Evolutionary conservation across 2,113 vertebrate species (phyloP).

Genomic region (Merops nubicus): DNA sequence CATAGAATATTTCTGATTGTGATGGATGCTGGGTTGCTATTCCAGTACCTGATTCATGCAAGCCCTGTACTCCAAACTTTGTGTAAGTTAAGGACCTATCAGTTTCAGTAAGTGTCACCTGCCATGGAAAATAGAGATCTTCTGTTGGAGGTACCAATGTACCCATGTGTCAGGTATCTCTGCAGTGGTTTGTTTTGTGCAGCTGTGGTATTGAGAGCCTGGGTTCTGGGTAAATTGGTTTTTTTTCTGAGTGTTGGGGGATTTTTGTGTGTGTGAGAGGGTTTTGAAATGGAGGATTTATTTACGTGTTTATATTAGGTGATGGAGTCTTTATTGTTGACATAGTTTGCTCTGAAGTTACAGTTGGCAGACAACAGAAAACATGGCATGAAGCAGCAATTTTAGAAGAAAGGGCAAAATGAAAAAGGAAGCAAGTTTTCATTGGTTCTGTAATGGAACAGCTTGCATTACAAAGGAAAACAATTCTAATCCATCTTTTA

Average conservation of each 20-base stretch:
- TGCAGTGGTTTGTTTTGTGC: background rate
- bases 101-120: background rate
- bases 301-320: background rate
- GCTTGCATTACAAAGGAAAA: background rate
- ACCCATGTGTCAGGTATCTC: background rate
- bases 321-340: background rate
- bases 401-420: background rate
- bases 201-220: background rate
- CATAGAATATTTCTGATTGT: background rate
- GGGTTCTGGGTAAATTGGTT: background rate
- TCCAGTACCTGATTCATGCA: background rate
- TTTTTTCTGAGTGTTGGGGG: background rate
- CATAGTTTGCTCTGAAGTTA: background rate
- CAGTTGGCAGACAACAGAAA: background rate
- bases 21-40: background rate
- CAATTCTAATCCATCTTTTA: too few relatives aligned
- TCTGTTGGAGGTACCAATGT: background rate
- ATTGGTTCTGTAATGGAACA: background rate
- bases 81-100: background rate
- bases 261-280: background rate
- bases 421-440: background rate
- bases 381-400: background rate
- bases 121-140: background rate
- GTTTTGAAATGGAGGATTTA: background rate
- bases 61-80: background rate